Percentiles rank a stretch among this genome's conserved stretches.
Conservation (phyloP, 2,113 vertebrate genomes). For the Pomatorhinus ruficollis region DNA sequence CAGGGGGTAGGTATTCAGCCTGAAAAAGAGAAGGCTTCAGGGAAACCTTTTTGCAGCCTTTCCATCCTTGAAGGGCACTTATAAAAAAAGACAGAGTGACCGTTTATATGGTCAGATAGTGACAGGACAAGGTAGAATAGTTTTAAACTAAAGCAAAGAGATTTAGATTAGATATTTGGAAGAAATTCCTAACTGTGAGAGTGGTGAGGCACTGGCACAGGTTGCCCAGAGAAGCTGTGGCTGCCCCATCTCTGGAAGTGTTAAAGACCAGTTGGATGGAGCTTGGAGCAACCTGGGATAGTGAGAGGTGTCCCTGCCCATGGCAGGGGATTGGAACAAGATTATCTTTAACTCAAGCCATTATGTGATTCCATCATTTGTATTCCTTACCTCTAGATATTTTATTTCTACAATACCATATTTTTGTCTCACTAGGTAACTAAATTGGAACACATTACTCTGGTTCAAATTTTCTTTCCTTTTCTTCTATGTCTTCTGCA, state of each 20-base stretch:
- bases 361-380: not conserved
- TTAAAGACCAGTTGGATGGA: fast-evolving
- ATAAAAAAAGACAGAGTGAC: not conserved
- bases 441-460: not conserved
- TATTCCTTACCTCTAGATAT: not conserved
- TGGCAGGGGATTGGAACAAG: not conserved
- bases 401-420: not conserved
- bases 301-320: not conserved
- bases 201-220: fast-evolving
- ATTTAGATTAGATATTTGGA: not conserved
- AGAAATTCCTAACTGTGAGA: not conserved
- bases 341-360: not conserved
- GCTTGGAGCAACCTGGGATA: fast-evolving
- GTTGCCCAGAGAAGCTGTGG: fast-evolving
- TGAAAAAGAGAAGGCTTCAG: not conserved
- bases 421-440: not conserved
- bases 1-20: not conserved
- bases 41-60: not conserved
- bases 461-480: not conserved
- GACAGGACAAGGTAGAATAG: not conserved
- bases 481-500: not conserved
- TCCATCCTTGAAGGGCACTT: not conserved
- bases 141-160: not conserved
- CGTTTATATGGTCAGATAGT: not conserved
- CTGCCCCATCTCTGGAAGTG: not conserved